Base-by-base conservation (phyloP, 2,797 vertebrate genomes). In the Tenualosa thibaudeaui region DNA sequence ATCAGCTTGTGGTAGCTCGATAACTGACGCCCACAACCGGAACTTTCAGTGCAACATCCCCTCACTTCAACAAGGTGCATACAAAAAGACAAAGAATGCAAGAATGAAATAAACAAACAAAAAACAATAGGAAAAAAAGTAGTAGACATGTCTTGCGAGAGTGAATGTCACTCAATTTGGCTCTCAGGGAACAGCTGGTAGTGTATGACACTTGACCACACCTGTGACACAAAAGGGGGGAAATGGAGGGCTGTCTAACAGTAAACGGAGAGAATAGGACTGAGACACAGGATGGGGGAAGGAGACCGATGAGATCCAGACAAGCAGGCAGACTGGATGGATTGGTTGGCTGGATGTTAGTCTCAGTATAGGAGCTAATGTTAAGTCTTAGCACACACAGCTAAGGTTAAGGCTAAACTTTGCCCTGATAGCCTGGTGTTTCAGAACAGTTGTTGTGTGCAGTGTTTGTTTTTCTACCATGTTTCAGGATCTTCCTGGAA, bases 121-220 rank as follows among this genome's bases (percentile, higher is more conserved):
- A 75, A 43, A 3, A 78, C 4, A 37, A 15, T 31, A 68, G 7
- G 62, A 26, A 12, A 43, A 81, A n/a, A 83, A 84, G n/a, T n/a
- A 90, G 89, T 89, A 78, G 71, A 89, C 75, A 90, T 85, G 86
- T 26, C 40, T 84, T 81, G 81, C 60, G 82, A 71, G 95, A 95
- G 94, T 95, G 95, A 96, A 96, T 96, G 94, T 96, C 95, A 95
- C 95, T 95, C 95, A 95, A 90, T 94, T 95, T 94, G 94, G 93
- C 92, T 94, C 93, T 93, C 91, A 93, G 91, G 94, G 94, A 92
- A 46, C 89, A 91, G 94, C 93, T 91, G 90, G 88, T 93, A 89
- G 89, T 83, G 71, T 75, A 78, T 78, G 40, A 78, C 40, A 78
- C 17, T 5, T 78, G 71, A 46, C 71, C 71, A 78, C 71, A 46